Base-by-base conservation (phyloP, 1,140 invertebrate species). In the Drosophila burlai region DNA sequence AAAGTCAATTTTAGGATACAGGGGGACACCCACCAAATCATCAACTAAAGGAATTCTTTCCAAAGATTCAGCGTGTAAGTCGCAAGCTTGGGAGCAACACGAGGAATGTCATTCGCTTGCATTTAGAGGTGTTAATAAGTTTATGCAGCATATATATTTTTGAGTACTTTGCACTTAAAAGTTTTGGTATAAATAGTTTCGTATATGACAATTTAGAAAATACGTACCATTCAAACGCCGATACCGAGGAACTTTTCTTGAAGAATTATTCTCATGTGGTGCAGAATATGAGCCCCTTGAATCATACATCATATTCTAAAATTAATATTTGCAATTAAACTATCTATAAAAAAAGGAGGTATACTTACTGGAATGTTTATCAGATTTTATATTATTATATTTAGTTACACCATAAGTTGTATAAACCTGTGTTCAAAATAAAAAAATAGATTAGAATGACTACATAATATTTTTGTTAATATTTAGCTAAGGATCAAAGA, bases 341-440 rank as follows among this genome's bases (percentile, higher is more conserved):
- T 15, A 3, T 36, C 18, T 9, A 36, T 21, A 15, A 36, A 21
- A 16, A 54, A 54, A 15, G 3, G 10, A 38, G 1, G 1, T 29
- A 21, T 40, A 63, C 60, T 63, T 63, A 63, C 60, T 21, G 60
- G 60, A 63, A 63, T 63, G 60, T 55, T 55, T 26, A 18, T 31
- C 26, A 59, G 57, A 31, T 26, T 31, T 4, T n/a, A 15, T 29
- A 18, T 15, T 9, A 54, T 13, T 21, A n/a, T 50, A 29, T 21
- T 54, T 15, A 31, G 52, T 36, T 15, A 36, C 13, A 36, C 18
- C 50, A 36, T 21, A 54, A 36, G n/a, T 21, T 21, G 21, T 54
- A 21, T 21, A 54, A 36, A 15, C 50, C 52, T 54, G 31, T 54
- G 7, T 36, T 54, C 1, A 36, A 36, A 9, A 16, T 54, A 18